These are phyloP conservation scores for Dendroctonus valens DNA, from an alignment of 1,140 invertebrate species.

Conservation along the genomic window DNA sequence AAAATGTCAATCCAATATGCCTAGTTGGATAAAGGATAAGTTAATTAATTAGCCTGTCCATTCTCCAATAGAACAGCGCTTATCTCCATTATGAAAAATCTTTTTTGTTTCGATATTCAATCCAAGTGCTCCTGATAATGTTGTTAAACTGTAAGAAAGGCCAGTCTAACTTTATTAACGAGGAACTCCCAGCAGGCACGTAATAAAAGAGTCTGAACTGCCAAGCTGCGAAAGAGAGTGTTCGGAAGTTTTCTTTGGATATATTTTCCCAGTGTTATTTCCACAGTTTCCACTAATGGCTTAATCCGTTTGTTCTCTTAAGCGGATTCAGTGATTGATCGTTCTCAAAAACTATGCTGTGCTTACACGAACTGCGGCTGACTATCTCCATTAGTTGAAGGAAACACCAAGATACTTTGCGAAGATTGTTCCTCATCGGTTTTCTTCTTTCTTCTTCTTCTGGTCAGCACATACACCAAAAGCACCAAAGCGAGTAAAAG, in stretches of 20 bases:
- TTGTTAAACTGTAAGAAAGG: not conserved
- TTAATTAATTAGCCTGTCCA: too few relatives aligned
- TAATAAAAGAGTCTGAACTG: constrained; percentile 1
- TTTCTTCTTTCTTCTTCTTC: constrained; percentile 37
- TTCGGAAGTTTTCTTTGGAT: not conserved
- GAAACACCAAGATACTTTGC: constrained; percentile 45
- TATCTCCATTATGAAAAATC: too few relatives aligned
- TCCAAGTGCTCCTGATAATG: constrained; percentile 1
- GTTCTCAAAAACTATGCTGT: not conserved
- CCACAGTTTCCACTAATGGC: not conserved
- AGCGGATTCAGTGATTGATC: too few relatives aligned
- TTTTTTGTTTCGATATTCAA: constrained; percentile 3
- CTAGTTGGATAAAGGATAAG: too few relatives aligned
- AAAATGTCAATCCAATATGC: too few relatives aligned
- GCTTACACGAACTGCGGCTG: constrained; percentile 48
- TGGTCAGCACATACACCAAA: constrained; percentile 31
- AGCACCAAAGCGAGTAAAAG: constrained; percentile 37
- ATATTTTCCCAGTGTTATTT: not conserved
- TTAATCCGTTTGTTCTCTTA: not conserved
- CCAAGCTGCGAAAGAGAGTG: not conserved
- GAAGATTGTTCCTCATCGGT: constrained; percentile 39
- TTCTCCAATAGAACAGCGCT: too few relatives aligned
- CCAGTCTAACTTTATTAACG: not conserved
- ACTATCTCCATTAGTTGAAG: constrained; percentile 44
- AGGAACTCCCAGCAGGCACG: not conserved